Base-by-base conservation (phyloP, 2,797 vertebrate species). In the Merluccius polli region DNA sequence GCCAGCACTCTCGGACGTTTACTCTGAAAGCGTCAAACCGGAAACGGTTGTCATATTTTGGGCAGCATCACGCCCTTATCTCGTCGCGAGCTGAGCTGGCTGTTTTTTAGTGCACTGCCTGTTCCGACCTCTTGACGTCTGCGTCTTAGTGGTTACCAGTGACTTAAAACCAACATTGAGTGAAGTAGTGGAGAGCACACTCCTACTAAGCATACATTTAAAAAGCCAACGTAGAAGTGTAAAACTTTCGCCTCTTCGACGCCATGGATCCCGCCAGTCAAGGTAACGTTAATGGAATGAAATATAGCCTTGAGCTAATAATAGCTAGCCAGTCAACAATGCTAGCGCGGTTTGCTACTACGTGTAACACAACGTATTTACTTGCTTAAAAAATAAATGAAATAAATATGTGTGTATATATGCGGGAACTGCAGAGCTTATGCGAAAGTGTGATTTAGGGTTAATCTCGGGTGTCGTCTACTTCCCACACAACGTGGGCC, bases 191-290 rank as follows among this genome's bases (percentile, higher is more conserved):
- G 44, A 48, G 44, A 48, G 44, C 44, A 13, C 44, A 48, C 44
- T 48, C 44, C 44, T 48, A 48, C 16, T 48, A 21, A 24, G 21
- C 52, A 59, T 59, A n/a, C 52, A n/a, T 24, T 59, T 24, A n/a
- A 59, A 35, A 59, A 59, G 21, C 6, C 18, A 68, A 35, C 68
- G 73, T 21, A 15, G 21, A 21, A 48, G 44, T 76, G 69, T 76
- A 4, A 7, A 10, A n/a, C 16, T 63, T 76, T 59, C 29, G 71
- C 68, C 24, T 24, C 12, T 31, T 32, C 79, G 79, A 81, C 89
- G 86, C 77, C 77, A 92, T 92, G 91, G 88, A 92, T 30, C 89
- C 90, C 76, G 87, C 87, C 71, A 84, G 89, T 69, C 91, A 92
- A 92, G 91, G 91, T 92, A 92, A 82, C 32, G 72, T 73, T 73